phyloP scores from a whole-genome alignment of 2,888 invertebrate species.

The Mycogona germanica region DNA sequence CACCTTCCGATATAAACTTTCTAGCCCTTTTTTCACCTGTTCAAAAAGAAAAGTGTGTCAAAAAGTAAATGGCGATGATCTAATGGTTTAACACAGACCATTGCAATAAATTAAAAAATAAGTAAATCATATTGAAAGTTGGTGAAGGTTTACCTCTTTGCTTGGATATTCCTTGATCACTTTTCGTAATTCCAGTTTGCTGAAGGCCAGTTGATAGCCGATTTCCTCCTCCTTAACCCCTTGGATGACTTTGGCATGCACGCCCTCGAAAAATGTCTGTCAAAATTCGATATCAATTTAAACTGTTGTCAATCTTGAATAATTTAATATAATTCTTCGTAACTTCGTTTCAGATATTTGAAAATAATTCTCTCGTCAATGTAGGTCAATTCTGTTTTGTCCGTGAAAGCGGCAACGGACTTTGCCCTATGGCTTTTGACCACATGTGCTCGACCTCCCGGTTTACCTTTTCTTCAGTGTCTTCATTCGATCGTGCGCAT shows the following conservation, averaged over 20 bases:
- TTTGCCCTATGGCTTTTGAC: too few species aligned
- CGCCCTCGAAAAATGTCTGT: constrained; percentile 92
- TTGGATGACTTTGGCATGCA: constrained; percentile 79
- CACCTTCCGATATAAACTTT: constrained; percentile 85
- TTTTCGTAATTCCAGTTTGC: constrained; percentile 89
- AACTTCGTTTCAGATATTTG: too few species aligned
- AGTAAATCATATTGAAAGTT: too few species aligned
- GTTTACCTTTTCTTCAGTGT: too few species aligned
- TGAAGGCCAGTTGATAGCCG: constrained; percentile 93
- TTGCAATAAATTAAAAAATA: too few species aligned
- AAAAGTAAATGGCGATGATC: background rate
- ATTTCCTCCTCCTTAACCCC: constrained; percentile 96
- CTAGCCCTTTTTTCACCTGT: constrained; percentile 75
- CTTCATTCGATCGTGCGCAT: too few species aligned
- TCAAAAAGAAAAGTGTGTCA: constrained; percentile 14
- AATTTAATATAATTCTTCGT: too few species aligned
- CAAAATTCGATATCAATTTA: constrained; percentile 31
- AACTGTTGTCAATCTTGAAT: too few species aligned
- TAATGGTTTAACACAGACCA: background rate
- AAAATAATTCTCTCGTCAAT: too few species aligned
- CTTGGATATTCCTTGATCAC: constrained; percentile 90
- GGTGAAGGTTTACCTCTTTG: constrained; percentile 46
- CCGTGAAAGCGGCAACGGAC: too few species aligned
- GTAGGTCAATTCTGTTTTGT: too few species aligned
- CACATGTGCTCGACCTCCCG: too few species aligned